Conservation (phyloP, 2,113 vertebrate genomes). For the Sarotherodon lohbergeri region DNA sequence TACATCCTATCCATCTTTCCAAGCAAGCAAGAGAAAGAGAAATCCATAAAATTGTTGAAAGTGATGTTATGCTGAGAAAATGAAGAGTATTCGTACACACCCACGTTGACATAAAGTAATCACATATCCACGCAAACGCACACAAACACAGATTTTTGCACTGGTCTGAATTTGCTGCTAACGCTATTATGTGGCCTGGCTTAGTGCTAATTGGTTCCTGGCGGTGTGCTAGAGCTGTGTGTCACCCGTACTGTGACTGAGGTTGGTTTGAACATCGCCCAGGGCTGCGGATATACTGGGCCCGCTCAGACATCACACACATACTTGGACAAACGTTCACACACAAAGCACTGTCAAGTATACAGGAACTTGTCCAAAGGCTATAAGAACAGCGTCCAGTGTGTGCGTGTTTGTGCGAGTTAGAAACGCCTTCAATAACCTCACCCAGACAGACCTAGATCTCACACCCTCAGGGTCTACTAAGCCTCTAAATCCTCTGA, state of each 20-base stretch:
- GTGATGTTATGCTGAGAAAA: neutral
- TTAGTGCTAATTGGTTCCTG: slow-evolving; percentile 57
- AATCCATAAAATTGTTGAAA: neutral
- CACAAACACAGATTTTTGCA: neutral
- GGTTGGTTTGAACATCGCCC: slow-evolving; percentile 53
- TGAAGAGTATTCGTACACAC: neutral
- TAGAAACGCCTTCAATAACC: slow-evolving; percentile 39
- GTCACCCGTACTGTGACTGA: slow-evolving; percentile 55
- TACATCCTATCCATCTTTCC: neutral
- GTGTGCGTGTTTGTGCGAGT: neutral
- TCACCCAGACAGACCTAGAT: slow-evolving; percentile 41
- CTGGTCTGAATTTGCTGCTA: slow-evolving; percentile 22
- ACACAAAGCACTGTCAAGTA: slow-evolving; percentile 1
- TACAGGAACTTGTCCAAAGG: slow-evolving; percentile 14
- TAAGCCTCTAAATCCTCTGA: slow-evolving; percentile 54
- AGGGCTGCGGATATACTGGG: slow-evolving; percentile 29
- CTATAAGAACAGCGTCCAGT: slow-evolving; percentile 5
- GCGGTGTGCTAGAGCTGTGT: slow-evolving; percentile 25
- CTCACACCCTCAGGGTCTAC: slow-evolving; percentile 46
- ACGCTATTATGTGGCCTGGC: slow-evolving; percentile 42
- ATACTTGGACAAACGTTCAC: neutral
- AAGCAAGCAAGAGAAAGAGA: neutral
- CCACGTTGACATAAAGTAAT: neutral
- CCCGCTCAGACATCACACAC: slow-evolving; percentile 39
- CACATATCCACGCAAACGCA: neutral